Conservation (phyloP, 2,797 vertebrate genomes). For the Sebastes baramenuke region DNA sequence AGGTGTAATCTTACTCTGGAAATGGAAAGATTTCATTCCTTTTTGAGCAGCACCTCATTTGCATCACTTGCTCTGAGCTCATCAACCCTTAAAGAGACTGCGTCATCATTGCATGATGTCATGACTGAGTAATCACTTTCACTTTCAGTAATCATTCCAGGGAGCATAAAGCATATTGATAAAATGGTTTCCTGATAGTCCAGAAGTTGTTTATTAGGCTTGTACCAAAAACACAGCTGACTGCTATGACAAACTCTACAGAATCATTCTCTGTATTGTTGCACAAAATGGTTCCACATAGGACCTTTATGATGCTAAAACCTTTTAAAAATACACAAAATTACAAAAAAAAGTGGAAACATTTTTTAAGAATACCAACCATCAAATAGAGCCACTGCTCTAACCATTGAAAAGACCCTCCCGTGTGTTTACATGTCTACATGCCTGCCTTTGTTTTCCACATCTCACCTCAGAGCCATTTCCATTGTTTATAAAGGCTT, state of each 20-base stretch:
- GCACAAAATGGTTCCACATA: background rate
- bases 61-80: background rate
- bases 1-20: background rate
- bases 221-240: background rate
- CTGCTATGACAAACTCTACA: background rate
- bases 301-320: background rate
- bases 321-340: background rate
- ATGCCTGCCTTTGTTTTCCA: slow-evolving; percentile 42
- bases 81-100: slow-evolving; percentile 1
- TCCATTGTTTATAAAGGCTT: background rate
- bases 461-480: background rate
- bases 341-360: background rate
- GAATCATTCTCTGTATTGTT: background rate
- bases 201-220: background rate
- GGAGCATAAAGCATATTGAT: background rate
- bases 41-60: background rate
- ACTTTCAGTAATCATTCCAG: slow-evolving; percentile 6
- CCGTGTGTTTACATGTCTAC: slow-evolving; percentile 40
- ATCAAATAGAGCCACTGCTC: background rate
- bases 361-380: background rate
- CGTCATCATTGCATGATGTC: slow-evolving; percentile 50
- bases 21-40: background rate
- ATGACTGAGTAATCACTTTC: slow-evolving; percentile 27
- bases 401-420: background rate
- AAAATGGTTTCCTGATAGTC: background rate